phyloP scores from a whole-genome alignment of 2,888 invertebrate species.

The Enoplolaimus lenunculus region DNA sequence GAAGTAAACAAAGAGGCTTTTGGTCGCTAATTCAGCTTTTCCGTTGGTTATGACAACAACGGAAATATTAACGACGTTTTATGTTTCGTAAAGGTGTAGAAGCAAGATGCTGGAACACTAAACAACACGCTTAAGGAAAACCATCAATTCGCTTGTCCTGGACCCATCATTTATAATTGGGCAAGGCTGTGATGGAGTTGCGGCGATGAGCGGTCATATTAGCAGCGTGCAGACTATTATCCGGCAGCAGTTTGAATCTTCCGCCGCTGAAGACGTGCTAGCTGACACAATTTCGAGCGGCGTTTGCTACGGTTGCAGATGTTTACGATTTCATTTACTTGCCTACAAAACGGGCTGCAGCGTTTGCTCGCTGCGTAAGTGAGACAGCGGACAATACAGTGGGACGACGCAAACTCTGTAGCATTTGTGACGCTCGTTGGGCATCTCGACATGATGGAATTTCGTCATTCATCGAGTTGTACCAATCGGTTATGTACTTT shows the following conservation, averaged over 20 bases:
- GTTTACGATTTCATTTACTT: no score
- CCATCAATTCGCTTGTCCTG: slow-evolving; percentile 1
- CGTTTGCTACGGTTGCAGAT: no score
- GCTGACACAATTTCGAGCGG: no score
- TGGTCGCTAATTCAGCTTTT: no score
- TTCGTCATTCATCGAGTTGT: not conserved
- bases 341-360: not conserved
- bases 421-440: slow-evolving; percentile 4
- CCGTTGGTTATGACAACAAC: no score
- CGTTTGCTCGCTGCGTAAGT: not conserved
- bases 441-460: slow-evolving; percentile 7
- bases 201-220: slow-evolving; percentile 29
- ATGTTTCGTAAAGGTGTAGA: no score
- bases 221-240: slow-evolving; percentile 32
- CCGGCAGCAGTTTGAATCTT: slow-evolving; percentile 24
- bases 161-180: slow-evolving; percentile 9
- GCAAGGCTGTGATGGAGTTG: slow-evolving; percentile 32
- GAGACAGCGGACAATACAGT: not conserved
- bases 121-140: no score
- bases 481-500: not conserved
- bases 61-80: no score
- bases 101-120: no score
- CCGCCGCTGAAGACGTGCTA: no score
- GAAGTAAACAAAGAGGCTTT: no score
- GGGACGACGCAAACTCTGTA: not conserved